These are phyloP conservation scores for Shargacucullia verbasci DNA, from an alignment of 2,888 invertebrate genomes.

Conservation along the genomic window DNA sequence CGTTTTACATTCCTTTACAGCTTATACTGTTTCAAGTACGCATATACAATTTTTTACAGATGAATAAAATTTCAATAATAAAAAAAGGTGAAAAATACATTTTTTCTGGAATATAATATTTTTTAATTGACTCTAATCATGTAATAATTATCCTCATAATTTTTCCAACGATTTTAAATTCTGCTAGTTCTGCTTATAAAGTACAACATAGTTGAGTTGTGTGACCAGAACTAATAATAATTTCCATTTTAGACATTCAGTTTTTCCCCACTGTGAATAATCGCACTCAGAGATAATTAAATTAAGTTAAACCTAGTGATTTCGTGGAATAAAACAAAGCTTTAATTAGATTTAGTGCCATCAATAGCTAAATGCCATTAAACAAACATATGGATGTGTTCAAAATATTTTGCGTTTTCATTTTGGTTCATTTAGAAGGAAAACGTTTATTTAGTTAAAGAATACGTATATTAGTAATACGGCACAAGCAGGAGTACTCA, in stretches of 20 bases:
- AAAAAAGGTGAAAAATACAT: too few species aligned
- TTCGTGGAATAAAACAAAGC: slow-evolving; percentile 16
- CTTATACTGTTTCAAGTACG: too few species aligned
- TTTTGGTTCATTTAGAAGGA: too few species aligned
- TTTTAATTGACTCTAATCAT: too few species aligned
- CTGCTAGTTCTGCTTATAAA: slow-evolving; percentile 33
- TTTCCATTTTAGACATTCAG: slow-evolving; percentile 15
- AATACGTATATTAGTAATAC: background rate
- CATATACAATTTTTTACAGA: too few species aligned
- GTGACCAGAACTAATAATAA: slow-evolving; percentile 37
- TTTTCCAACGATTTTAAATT: too few species aligned
- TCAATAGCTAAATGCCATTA: background rate
- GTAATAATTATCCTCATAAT: too few species aligned
- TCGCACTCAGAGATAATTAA: slow-evolving; percentile 26
- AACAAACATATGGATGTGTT: slow-evolving; percentile 4
- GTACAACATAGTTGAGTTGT: slow-evolving; percentile 11
- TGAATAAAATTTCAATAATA: too few species aligned
- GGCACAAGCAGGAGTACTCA: background rate
- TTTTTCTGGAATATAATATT: too few species aligned
- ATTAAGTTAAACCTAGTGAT: slow-evolving; percentile 27
- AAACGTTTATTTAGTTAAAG: background rate
- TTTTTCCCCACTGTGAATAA: slow-evolving; percentile 29
- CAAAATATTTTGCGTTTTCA: background rate
- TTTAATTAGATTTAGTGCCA: slow-evolving; percentile 35
- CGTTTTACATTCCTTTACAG: too few species aligned